Evolutionary conservation across 2,113 vertebrate genomes (phyloP).

Genomic region (Clupea harengus): DNA sequence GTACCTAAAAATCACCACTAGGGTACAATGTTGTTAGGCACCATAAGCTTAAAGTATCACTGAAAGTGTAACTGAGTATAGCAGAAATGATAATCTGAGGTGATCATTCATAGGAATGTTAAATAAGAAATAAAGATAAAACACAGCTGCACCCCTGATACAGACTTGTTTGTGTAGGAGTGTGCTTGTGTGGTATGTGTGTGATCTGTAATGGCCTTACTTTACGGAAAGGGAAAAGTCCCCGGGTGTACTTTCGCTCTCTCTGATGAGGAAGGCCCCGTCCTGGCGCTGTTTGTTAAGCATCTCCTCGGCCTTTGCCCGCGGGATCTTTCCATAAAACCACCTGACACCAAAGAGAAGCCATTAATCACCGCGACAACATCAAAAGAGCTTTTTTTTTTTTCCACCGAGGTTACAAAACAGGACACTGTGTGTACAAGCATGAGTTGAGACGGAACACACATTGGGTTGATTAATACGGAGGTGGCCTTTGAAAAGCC

Average conservation of each 20-base stretch:
- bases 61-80: neutral
- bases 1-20: neutral
- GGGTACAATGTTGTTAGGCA: neutral
- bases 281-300: slow-evolving; percentile 84
- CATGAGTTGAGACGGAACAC: neutral
- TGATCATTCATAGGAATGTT: neutral
- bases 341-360: slow-evolving; percentile 65
- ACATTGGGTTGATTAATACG: neutral
- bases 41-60: neutral
- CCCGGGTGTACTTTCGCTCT: slow-evolving; percentile 83
- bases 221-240: slow-evolving; percentile 87
- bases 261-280: slow-evolving; percentile 84
- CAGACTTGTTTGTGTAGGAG: neutral
- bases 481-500: neutral
- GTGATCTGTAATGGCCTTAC: slow-evolving; percentile 64
- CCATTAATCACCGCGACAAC: neutral
- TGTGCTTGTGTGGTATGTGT: slow-evolving; percentile 20
- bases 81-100: neutral
- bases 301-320: slow-evolving; percentile 86
- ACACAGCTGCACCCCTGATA: neutral
- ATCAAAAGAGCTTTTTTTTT: slow-evolving; percentile 2
- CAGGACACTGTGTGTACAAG: neutral
- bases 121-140: neutral
- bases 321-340: slow-evolving; percentile 86
- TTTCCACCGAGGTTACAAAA: neutral